phyloP scores from a whole-genome alignment of 2,888 invertebrate genomes.

The Exocentrus adspersus region DNA sequence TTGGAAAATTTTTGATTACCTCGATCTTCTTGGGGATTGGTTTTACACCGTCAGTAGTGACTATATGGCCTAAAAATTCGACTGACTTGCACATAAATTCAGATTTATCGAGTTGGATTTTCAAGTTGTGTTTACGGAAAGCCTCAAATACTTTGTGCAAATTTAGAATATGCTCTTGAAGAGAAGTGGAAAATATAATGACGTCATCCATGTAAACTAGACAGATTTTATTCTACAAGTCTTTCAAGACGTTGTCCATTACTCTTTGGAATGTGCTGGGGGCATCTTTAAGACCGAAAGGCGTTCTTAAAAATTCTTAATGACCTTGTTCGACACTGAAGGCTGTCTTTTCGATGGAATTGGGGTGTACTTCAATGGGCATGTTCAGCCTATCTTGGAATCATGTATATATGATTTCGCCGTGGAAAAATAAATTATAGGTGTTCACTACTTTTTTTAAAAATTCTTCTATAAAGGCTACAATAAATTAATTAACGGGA shows the following conservation, averaged over 20 bases:
- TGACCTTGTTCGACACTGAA: slow-evolving; percentile 28
- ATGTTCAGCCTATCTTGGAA: too few species aligned
- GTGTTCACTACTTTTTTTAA: too few species aligned
- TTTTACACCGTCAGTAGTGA: neutral
- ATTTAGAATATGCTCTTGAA: slow-evolving; percentile 29
- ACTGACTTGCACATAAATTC: slow-evolving; percentile 35
- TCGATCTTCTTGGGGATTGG: slow-evolving; percentile 29
- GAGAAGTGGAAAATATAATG: slow-evolving; percentile 26
- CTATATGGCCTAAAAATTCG: neutral
- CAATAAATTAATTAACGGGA: too few species aligned
- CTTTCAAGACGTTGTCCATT: slow-evolving; percentile 33
- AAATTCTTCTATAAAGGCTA: too few species aligned
- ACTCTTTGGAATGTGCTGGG: slow-evolving; percentile 31
- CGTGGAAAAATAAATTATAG: too few species aligned
- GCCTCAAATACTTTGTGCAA: neutral
- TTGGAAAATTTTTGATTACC: slow-evolving; percentile 8
- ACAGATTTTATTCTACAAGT: slow-evolving; percentile 31
- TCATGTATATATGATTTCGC: too few species aligned
- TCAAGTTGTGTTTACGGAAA: neutral
- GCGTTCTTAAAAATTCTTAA: slow-evolving; percentile 21
- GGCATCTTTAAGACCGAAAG: slow-evolving; percentile 34
- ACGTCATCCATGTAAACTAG: slow-evolving; percentile 30
- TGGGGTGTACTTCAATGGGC: slow-evolving; percentile 30
- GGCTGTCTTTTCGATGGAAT: slow-evolving; percentile 30
- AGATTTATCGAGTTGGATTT: slow-evolving; percentile 25